Evolutionary conservation across 2,888 invertebrate species (phyloP).

Genomic region (Theodoxus fluviatilis): DNA sequence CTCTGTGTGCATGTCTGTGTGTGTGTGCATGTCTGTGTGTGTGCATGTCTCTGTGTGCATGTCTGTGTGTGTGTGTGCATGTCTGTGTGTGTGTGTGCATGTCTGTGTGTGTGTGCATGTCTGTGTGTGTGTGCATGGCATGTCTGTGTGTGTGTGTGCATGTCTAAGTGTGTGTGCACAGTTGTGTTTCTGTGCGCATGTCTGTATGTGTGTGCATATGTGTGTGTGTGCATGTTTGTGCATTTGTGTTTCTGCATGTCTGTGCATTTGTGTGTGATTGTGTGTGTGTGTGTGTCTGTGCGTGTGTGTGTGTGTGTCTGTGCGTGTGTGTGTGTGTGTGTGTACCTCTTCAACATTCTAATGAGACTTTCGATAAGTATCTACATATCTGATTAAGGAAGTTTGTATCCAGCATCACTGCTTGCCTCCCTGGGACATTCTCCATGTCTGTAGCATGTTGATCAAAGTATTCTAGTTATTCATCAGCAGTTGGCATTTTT

Average conservation of each 20-base stretch:
- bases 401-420: no score
- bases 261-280: not conserved
- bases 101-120: not conserved
- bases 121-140: not conserved
- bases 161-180: not conserved
- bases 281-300: not conserved
- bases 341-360: no score
- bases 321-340: conserved; percentile 8
- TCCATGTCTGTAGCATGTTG: no score
- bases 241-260: not conserved
- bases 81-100: not conserved
- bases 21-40: not conserved
- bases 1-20: not conserved
- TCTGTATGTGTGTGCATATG: not conserved
- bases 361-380: no score
- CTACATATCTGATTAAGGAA: no score
- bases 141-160: conserved; percentile 46
- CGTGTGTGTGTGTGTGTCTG: conserved; percentile 11
- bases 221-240: conserved; percentile 6
- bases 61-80: not conserved
- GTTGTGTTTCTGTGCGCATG: not conserved
- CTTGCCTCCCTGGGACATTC: no score
- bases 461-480: no score
- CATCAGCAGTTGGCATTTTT: no score
- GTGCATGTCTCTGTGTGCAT: not conserved